Base-by-base conservation (phyloP, 2,888 invertebrate species). In the Rapana venosa region DNA sequence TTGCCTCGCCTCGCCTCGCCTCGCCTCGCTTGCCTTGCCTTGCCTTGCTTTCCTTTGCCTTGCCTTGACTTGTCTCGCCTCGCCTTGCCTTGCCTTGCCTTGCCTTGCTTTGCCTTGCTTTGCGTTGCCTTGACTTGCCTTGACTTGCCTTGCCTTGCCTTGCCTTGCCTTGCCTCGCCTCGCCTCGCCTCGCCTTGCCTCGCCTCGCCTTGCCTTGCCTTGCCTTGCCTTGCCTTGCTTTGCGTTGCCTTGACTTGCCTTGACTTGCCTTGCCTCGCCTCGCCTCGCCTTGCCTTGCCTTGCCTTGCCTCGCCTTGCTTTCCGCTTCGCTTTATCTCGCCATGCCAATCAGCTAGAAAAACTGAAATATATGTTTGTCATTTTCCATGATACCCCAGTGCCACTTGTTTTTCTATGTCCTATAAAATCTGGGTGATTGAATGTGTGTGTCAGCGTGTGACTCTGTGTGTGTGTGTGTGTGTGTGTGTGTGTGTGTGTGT, bases 221-320 rank as follows among this genome's bases (percentile, higher is more conserved):
- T 74, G n/a, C 2, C 11, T 74, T 74, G 74, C n/a, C 30, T 74
- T 74, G n/a, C n/a, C 74, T 74, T n/a, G 2, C 74, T n/a, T 74
- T 74, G 74, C 74, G 22, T 74, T 74, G 74, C 30, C n/a, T 74
- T 74, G n/a, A 1, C n/a, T 74, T 74, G 74, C 13, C 74, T 74
- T 74, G 74, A 2, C 74, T 74, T n/a, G 74, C 74, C n/a, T 26
- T 74, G 4, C 30, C n/a, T 74, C n/a, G 74, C 74, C 5, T 74
- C n/a, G 74, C 74, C 74, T 74, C 22, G n/a, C n/a, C 74, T 74
- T 74, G n/a, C 74, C n/a, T 74, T 74, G 74, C 26, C 30, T 74
- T n/a, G 74, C 11, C 30, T 47, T 47, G 47, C 47, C 47, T 47
- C 8, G 47, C 47, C 47, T 47, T 47, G 47, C 47, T 8, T 47